Base-by-base conservation (phyloP, 2,113 vertebrate genomes). In the Ramphastos sulfuratus region DNA sequence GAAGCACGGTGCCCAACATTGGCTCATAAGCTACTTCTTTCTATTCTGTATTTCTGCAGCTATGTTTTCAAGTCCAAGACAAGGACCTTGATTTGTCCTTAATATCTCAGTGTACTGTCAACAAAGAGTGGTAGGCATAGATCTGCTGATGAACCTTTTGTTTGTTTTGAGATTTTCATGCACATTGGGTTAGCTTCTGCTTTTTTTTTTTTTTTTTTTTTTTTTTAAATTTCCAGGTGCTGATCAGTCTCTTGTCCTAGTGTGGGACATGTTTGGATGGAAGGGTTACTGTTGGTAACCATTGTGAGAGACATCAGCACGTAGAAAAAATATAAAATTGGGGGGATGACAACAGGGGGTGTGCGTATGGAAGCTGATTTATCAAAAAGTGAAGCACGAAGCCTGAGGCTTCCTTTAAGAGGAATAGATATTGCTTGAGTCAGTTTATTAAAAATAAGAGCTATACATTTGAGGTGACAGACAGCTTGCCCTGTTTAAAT, bases 401-500 rank as follows among this genome's bases (percentile, higher is more conserved):
- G 35, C 24, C 70, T 56, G 39, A 23, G n/a, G 11, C 50, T 75
- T 39, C 67, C 52, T 76, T 78, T 87, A 72, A 58, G 30, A 93
- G 59, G 31, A 89, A 55, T 56, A 85, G 92, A 54, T 89, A 61
- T 46, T 35, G 52, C 42, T 55, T 67, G 10, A 52, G 69, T 6
- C 10, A 56, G 14, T 5, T 87, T n/a, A 69, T 72, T 81, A 55
- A 82, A 94, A 95, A 80, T 54, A 66, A 89, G 63, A 92, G 30
- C 52, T 82, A 31, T 81, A 70, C 19, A 82, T 80, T 59, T 52
- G 60, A 96, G 61, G 58, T 77, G 61, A 65, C 33, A 87, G 69
- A 46, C 71, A 59, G 42, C 46, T 92, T 90, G 84, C 33, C 33
- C 42, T 79, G 70, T 93, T 93, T 93, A 85, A 94, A 95, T 84